phyloP scores from a whole-genome alignment of 2,113 vertebrate species.

The Trogon surrucura region DNA sequence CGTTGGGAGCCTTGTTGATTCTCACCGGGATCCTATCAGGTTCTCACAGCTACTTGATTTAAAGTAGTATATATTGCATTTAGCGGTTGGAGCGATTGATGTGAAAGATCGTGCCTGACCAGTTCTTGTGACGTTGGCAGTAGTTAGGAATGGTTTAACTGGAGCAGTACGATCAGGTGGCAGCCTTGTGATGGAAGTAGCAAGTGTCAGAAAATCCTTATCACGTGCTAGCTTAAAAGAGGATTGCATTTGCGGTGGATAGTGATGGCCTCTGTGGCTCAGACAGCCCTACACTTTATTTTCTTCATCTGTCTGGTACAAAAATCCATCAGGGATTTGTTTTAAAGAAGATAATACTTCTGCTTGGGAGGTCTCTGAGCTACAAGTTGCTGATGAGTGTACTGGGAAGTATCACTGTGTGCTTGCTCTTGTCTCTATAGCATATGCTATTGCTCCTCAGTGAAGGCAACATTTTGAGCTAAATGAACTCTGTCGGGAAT shows the following conservation, averaged over 20 bases:
- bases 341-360: not conserved
- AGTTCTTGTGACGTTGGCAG: not conserved
- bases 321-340: not conserved
- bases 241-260: not conserved
- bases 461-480: not conserved
- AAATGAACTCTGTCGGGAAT: not conserved
- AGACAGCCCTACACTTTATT: not conserved
- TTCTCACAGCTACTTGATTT: not conserved
- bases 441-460: not conserved
- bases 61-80: not conserved
- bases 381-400: not conserved
- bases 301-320: not conserved
- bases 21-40: not conserved
- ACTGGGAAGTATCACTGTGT: not conserved
- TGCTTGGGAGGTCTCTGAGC: constrained; percentile 22
- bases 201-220: not conserved
- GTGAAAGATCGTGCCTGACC: not conserved
- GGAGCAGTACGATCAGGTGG: not conserved
- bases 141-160: not conserved
- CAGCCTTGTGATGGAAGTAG: not conserved
- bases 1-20: rapidly evolving
- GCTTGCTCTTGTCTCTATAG: not conserved
- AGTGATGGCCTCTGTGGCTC: not conserved
- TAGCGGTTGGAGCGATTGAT: not conserved
- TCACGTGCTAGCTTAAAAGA: rapidly evolving